Conservation (phyloP, 2,797 vertebrate species). For the Eospalax fontanierii region DNA sequence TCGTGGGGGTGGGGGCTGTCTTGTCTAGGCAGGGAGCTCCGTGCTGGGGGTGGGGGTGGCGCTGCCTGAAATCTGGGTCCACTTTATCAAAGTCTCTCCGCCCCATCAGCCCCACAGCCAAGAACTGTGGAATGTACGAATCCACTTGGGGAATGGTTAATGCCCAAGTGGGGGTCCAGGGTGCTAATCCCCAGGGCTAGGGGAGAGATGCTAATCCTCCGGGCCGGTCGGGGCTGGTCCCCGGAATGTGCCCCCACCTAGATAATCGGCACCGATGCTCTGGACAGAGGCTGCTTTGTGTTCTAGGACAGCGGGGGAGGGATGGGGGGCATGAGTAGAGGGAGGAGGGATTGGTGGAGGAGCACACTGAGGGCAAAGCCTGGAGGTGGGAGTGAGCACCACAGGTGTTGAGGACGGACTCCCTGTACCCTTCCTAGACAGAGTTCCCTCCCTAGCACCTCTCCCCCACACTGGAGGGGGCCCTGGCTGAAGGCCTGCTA, state of each 20-base stretch:
- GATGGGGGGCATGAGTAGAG: neutral
- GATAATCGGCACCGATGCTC: conserved; percentile 79
- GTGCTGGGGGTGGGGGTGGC: neutral
- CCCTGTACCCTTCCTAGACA: neutral
- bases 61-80: conserved; percentile 16
- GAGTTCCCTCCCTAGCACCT: neutral
- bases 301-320: conserved; percentile 50
- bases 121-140: conserved; percentile 77
- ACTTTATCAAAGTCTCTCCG: neutral
- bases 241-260: conserved; percentile 87
- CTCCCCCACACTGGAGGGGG: neutral
- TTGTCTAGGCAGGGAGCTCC: neutral
- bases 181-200: conserved; percentile 79
- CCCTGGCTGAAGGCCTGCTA: conserved; percentile 54
- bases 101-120: neutral
- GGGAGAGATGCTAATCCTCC: conserved; percentile 79
- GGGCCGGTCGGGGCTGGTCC: conserved; percentile 87
- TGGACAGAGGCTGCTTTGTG: conserved; percentile 84
- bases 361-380: conserved; percentile 21
- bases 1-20: neutral
- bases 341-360: conserved; percentile 38
- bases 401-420: neutral
- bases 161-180: conserved; percentile 78
- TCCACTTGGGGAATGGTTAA: conserved; percentile 64
- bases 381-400: conserved; percentile 42